A percentile compares a stretch with the other conserved stretches of the same genome.
These are phyloP conservation scores for Lithophane ornitopus DNA, from an alignment of 2,888 invertebrate genomes.

Conservation along the genomic window DNA sequence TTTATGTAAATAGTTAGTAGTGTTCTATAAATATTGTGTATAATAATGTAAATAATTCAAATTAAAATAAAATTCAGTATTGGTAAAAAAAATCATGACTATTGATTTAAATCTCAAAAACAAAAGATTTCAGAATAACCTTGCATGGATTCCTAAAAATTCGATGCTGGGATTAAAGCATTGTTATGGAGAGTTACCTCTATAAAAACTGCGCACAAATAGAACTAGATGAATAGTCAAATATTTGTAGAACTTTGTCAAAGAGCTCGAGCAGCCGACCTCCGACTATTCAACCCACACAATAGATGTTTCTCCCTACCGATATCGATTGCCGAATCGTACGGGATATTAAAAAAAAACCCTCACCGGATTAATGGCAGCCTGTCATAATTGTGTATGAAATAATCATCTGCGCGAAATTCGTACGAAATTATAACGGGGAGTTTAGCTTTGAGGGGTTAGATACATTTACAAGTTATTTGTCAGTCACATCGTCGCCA, in stretches of 20 bases:
- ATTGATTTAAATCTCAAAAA: not conserved
- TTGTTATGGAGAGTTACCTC: conserved; percentile 5
- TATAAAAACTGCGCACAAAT: conserved; percentile 35
- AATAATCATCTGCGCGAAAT: conserved; percentile 80
- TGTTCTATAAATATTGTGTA: too few species aligned
- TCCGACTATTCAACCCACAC: conserved; percentile 59
- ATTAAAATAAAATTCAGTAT: too few species aligned
- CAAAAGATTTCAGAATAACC: conserved; percentile 17
- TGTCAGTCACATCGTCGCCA: conserved; percentile 69
- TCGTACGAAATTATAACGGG: conserved; percentile 64
- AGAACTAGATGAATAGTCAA: conserved; percentile 59
- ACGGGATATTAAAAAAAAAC: conserved; percentile 74
- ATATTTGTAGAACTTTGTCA: conserved; percentile 49
- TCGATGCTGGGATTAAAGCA: conserved; percentile 6
- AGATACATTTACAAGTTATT: conserved; percentile 57
- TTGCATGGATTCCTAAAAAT: not conserved
- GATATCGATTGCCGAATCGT: conserved; percentile 69
- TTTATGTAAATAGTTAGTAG: too few species aligned
- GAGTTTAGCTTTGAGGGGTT: conserved; percentile 64
- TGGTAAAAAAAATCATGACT: too few species aligned
- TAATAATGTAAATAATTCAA: too few species aligned
- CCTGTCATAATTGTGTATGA: conserved; percentile 79
- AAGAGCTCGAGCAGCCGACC: conserved; percentile 28
- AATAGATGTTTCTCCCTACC: conserved; percentile 70
- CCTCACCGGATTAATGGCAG: conserved; percentile 75